Percentiles rank a stretch among this genome's conserved stretches.
These are phyloP conservation scores for Gymnarchus niloticus DNA, from an alignment of 2,113 vertebrate genomes.

Conservation along the genomic window DNA sequence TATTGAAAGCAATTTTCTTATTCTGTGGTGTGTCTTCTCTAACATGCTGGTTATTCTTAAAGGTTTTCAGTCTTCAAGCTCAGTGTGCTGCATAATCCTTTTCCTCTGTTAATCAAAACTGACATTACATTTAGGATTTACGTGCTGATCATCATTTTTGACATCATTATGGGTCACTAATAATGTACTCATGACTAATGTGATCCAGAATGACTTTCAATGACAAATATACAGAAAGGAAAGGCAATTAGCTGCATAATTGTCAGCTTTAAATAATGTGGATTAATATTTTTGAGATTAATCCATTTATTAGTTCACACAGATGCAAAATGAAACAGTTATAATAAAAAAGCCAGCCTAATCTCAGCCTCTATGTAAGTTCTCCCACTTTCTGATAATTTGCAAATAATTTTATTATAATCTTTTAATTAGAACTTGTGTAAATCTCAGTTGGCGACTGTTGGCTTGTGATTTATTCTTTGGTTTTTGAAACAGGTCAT, in stretches of 20 bases:
- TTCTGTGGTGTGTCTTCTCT: background rate
- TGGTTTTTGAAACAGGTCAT: too few relatives aligned
- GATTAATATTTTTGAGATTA: background rate
- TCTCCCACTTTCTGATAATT: slow-evolving; percentile 1
- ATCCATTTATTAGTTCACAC: background rate
- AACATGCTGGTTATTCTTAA: background rate
- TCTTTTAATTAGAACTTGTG: background rate
- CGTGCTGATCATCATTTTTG: background rate
- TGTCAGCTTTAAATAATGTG: background rate
- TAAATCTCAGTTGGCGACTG: background rate
- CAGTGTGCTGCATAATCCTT: background rate
- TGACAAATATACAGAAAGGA: background rate
- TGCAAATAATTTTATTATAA: background rate
- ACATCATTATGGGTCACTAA: background rate
- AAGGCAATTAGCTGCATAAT: background rate
- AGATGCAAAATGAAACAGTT: background rate
- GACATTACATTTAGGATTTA: too few relatives aligned
- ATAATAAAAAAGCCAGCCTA: background rate
- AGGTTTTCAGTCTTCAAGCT: background rate
- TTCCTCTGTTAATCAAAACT: too few relatives aligned
- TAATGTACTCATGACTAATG: background rate
- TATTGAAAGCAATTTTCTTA: slow-evolving; percentile 18
- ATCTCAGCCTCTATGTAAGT: background rate
- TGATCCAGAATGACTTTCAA: background rate
- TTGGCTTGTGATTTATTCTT: too few relatives aligned